Conservation (phyloP, 2,888 invertebrate species). For the Lycophotia porphyrea region DNA sequence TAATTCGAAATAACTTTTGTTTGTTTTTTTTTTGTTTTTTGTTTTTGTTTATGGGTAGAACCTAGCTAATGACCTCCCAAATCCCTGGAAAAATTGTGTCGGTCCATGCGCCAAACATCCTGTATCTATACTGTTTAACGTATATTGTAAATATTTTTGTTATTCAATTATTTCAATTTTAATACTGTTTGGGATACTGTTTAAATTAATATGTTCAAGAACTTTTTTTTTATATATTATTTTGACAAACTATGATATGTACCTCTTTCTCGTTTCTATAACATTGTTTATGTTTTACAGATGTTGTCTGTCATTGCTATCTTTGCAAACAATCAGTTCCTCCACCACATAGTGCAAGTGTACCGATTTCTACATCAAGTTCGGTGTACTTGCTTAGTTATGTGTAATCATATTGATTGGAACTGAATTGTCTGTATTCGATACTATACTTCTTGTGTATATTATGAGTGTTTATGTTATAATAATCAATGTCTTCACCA, state of each 20-base stretch:
- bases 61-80: no score
- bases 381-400: constrained; percentile 70
- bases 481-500: constrained; percentile 11
- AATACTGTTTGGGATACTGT: background rate
- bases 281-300: background rate
- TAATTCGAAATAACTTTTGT: no score
- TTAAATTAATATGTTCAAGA: background rate
- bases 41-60: no score
- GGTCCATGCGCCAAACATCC: no score
- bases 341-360: constrained; percentile 70
- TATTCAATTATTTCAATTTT: no score
- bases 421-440: constrained; percentile 47
- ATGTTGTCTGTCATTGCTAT: background rate
- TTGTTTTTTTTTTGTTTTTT: no score
- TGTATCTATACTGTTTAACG: no score
- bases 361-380: constrained; percentile 53
- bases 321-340: constrained; percentile 49
- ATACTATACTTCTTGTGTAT: background rate
- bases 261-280: background rate
- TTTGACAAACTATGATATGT: background rate
- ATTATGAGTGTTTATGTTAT: background rate
- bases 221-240: background rate
- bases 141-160: no score
- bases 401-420: constrained; percentile 66
- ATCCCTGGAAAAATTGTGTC: no score